phyloP scores from a whole-genome alignment of 2,113 vertebrate species.

The Heteronetta atricapilla region DNA sequence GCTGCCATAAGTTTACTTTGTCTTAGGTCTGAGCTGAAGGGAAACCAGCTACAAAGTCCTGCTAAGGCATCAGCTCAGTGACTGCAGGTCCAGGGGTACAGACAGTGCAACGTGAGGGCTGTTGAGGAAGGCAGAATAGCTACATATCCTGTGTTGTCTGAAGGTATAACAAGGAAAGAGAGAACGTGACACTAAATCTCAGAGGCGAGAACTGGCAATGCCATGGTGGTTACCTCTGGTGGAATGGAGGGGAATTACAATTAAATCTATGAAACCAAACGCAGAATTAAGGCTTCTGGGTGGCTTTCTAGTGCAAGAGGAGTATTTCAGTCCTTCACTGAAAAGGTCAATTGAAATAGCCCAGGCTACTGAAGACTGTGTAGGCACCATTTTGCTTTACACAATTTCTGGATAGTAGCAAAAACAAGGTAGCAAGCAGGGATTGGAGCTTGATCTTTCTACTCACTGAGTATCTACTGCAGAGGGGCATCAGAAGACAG shows the following conservation, averaged over 20 bases:
- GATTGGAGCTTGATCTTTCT: background rate
- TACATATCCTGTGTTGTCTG: background rate
- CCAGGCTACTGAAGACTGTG: background rate
- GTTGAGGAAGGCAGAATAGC: background rate
- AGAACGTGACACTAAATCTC: background rate
- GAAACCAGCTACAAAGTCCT: background rate
- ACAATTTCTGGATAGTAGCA: background rate
- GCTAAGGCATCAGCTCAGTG: background rate
- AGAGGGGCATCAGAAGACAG: background rate
- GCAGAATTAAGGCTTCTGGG: background rate
- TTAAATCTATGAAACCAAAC: background rate
- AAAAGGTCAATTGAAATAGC: background rate
- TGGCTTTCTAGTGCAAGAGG: background rate
- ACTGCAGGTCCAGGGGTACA: background rate
- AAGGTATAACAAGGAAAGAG: background rate
- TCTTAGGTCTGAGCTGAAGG: background rate
- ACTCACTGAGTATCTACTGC: background rate
- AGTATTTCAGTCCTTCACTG: background rate
- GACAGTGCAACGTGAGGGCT: background rate
- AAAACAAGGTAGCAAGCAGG: background rate
- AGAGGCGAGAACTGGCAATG: background rate
- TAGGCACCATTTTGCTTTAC: background rate
- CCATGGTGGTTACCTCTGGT: background rate
- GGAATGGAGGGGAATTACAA: no score
- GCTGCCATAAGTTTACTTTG: background rate